phyloP scores from a whole-genome alignment of 2,113 vertebrate species.

The Pseudolaguvia tuberculata region DNA sequence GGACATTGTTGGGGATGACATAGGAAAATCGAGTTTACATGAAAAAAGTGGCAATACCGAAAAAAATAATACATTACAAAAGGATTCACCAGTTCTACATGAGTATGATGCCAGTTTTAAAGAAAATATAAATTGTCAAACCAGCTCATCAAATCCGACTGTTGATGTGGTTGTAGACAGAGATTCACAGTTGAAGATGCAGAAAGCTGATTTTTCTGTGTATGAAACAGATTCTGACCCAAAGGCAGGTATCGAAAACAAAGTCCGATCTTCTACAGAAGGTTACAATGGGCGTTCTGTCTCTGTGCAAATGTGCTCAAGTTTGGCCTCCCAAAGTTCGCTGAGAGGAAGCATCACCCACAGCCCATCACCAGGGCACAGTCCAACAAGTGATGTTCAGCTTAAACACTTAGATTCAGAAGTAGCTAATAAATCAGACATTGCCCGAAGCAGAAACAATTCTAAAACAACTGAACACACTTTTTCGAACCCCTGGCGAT shows the following conservation, averaged over 20 bases:
- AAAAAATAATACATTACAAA: background rate
- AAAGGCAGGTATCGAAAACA: background rate
- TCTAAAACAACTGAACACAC: background rate
- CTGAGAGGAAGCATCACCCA: constrained; percentile 49
- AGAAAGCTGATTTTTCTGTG: constrained; percentile 7
- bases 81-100: background rate
- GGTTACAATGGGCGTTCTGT: constrained; percentile 33
- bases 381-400: constrained; percentile 5
- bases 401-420: constrained; percentile 34
- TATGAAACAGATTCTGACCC: constrained; percentile 5
- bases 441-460: background rate
- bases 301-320: constrained; percentile 49
- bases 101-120: background rate
- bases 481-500: constrained; percentile 28
- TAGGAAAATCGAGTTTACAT: too few species aligned
- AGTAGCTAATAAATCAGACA: background rate
- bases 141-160: background rate
- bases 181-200: constrained; percentile 5
- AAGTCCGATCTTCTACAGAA: background rate
- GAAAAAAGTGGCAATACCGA: background rate
- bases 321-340: constrained; percentile 51
- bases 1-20: too few species aligned
- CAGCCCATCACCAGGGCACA: constrained; percentile 25
- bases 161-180: background rate
- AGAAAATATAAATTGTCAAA: background rate